Conservation (phyloP, 2,113 vertebrate genomes). For the Colinus virginianus region DNA sequence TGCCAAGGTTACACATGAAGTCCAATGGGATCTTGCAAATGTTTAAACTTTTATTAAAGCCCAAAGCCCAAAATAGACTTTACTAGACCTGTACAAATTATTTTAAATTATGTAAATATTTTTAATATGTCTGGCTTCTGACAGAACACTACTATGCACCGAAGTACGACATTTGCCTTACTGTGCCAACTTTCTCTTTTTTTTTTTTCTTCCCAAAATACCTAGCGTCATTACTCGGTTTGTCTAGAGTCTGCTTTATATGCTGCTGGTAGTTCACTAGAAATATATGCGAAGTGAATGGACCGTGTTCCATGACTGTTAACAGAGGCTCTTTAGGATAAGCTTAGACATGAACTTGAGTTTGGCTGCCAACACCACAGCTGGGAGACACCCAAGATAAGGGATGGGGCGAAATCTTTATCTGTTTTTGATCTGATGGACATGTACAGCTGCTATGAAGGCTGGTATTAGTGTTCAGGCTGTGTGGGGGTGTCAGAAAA, state of each 20-base stretch:
- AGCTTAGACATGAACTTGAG: constrained; percentile 27
- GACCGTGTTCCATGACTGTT: background rate
- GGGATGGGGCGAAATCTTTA: constrained; percentile 31
- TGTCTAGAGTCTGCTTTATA: constrained; percentile 64
- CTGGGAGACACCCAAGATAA: constrained; percentile 37
- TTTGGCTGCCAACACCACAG: constrained; percentile 50
- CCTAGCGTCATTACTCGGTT: constrained; percentile 62
- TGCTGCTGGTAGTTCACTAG: constrained; percentile 41
- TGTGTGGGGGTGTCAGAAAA: background rate
- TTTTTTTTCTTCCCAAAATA: constrained; percentile 63
- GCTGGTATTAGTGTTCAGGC: background rate
- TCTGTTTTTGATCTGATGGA: constrained; percentile 62
- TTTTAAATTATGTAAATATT: constrained; percentile 83
- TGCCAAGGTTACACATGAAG: constrained; percentile 69
- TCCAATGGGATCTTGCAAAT: constrained; percentile 63
- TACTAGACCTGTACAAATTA: constrained; percentile 79
- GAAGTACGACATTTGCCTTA: constrained; percentile 61
- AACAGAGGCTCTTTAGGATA: constrained; percentile 38
- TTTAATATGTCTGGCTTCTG: constrained; percentile 78
- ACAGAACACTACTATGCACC: constrained; percentile 74
- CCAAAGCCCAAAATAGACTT: constrained; percentile 76
- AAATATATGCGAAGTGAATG: constrained; percentile 31
- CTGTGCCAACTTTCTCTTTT: constrained; percentile 55
- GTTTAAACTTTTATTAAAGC: constrained; percentile 74
- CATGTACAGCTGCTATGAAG: constrained; percentile 59